A percentile compares a stretch with the other conserved stretches of the same genome.
phyloP scores from a whole-genome alignment of 1,140 invertebrate species.

The Dendrolimus punctatus region DNA sequence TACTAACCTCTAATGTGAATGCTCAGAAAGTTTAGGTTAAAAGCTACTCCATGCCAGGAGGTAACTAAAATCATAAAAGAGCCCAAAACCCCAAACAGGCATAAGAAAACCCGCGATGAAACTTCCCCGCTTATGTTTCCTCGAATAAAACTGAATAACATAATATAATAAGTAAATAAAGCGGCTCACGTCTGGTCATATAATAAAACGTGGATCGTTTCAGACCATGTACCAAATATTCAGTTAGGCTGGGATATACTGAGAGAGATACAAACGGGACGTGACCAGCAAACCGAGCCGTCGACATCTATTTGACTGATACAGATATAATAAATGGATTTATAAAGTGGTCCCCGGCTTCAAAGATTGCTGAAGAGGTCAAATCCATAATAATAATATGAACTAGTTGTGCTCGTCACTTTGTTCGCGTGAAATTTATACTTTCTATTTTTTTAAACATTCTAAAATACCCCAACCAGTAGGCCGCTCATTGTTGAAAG shows the following conservation, averaged over 20 bases:
- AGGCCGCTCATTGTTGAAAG: no score
- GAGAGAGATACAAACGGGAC: slow-evolving; percentile 24
- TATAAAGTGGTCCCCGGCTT: not conserved
- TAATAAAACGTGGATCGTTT: slow-evolving; percentile 31
- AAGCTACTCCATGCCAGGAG: no score
- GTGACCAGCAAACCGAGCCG: slow-evolving; percentile 23
- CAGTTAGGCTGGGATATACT: slow-evolving; percentile 29
- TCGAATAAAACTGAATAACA: slow-evolving; percentile 16
- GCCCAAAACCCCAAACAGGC: not conserved
- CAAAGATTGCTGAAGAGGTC: no score
- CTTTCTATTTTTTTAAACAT: no score
- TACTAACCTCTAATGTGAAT: no score
- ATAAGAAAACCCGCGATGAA: not conserved
- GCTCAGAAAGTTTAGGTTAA: no score
- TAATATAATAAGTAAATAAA: slow-evolving; percentile 26
- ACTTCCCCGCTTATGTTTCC: not conserved
- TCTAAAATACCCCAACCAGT: no score
- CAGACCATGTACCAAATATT: slow-evolving; percentile 34
- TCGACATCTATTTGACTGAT: slow-evolving; percentile 15
- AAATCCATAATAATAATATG: no score
- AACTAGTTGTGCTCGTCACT: no score
- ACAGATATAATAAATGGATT: slow-evolving; percentile 3
- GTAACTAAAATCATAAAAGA: not conserved
- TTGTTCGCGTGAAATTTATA: no score
- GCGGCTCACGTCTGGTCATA: slow-evolving; percentile 20